Percentiles rank a stretch among this genome's conserved stretches.
phyloP scores from a whole-genome alignment of 2,888 invertebrate genomes.

The Xanthia icteritia region DNA sequence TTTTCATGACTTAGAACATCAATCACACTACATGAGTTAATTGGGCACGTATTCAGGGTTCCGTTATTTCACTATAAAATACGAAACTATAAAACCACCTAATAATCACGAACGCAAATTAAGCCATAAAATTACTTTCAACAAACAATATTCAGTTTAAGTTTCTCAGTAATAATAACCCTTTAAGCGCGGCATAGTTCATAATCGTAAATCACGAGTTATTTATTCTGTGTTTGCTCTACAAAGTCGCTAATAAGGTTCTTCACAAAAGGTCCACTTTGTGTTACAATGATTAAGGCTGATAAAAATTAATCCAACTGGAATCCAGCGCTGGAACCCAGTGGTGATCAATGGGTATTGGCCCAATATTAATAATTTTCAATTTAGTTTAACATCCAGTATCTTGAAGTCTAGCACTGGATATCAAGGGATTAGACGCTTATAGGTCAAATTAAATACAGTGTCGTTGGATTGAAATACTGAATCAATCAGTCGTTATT shows the following conservation, averaged over 20 bases:
- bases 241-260: conserved; percentile 50
- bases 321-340: too few species aligned
- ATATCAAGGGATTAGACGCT: too few species aligned
- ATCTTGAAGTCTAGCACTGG: too few species aligned
- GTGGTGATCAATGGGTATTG: too few species aligned
- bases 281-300: background rate
- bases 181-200: conserved; percentile 55
- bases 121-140: conserved; percentile 46
- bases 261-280: conserved; percentile 31
- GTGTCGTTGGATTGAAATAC: too few species aligned
- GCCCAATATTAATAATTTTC: too few species aligned
- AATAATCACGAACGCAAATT: conserved; percentile 12
- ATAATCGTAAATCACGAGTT: conserved; percentile 64
- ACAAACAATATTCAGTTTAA: conserved; percentile 49
- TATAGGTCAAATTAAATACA: too few species aligned
- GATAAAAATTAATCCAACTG: too few species aligned
- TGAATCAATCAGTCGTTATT: too few species aligned
- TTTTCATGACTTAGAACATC: background rate
- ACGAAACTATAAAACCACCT: background rate
- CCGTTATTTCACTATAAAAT: background rate
- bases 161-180: conserved; percentile 47
- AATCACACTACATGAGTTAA: background rate
- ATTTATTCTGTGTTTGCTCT: conserved; percentile 67
- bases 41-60: background rate
- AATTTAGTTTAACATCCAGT: too few species aligned